Evolutionary conservation across 1,140 invertebrate species (phyloP).

Genomic region (Drosophila paulistorum): DNA sequence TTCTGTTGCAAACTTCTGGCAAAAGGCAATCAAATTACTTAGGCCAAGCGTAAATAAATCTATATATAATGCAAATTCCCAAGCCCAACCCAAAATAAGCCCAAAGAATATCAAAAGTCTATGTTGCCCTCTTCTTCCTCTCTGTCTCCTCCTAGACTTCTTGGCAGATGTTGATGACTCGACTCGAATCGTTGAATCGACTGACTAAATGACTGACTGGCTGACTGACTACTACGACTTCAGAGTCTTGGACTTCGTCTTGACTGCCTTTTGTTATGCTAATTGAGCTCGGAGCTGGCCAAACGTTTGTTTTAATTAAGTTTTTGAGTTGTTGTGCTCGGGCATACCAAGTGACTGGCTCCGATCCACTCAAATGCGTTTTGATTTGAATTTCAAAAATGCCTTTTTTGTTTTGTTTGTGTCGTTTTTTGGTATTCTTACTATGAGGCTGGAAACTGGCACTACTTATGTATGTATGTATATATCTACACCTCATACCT

Average conservation of each 20-base stretch:
- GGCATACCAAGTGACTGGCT: slow-evolving; percentile 57
- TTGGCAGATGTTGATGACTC: slow-evolving; percentile 40
- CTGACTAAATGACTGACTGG: slow-evolving; percentile 27
- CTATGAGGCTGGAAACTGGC: not conserved
- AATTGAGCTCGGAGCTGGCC: slow-evolving; percentile 53
- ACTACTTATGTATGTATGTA: not conserved
- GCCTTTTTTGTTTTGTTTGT: slow-evolving; percentile 45
- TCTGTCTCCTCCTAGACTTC: slow-evolving; percentile 7
- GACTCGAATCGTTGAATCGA: slow-evolving; percentile 17
- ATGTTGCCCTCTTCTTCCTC: slow-evolving; percentile 26
- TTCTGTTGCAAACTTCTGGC: not conserved
- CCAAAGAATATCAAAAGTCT: slow-evolving; percentile 60
- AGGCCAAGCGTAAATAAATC: slow-evolving; percentile 65
- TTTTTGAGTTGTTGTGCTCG: slow-evolving; percentile 56
- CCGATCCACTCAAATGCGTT: slow-evolving; percentile 41
- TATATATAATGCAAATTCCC: slow-evolving; percentile 60
- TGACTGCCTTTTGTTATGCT: slow-evolving; percentile 69
- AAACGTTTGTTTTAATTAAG: slow-evolving; percentile 81
- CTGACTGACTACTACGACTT: slow-evolving; percentile 53
- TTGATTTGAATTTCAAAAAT: slow-evolving; percentile 68
- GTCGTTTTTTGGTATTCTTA: slow-evolving; percentile 24
- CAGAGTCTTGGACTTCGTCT: slow-evolving; percentile 46
- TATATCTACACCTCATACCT: slow-evolving; percentile 10
- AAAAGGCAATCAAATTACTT: slow-evolving; percentile 66
- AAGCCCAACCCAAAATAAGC: slow-evolving; percentile 36